Conservation (phyloP, 2,888 invertebrate genomes). For the Atethmia centrago region DNA sequence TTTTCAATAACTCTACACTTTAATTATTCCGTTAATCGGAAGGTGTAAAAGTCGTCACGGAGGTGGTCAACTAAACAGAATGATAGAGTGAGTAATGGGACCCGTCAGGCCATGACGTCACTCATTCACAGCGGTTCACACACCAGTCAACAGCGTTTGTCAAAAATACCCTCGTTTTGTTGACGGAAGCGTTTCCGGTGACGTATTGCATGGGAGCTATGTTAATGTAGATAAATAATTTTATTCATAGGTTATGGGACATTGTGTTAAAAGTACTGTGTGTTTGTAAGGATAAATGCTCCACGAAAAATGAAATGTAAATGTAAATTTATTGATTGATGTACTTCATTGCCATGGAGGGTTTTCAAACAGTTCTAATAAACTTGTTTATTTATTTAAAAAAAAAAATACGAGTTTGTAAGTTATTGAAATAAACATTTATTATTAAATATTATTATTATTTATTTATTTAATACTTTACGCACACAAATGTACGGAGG, state of each 20-base stretch:
- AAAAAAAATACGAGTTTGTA: too few relatives aligned
- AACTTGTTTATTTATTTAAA: too few relatives aligned
- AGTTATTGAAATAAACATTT: too few relatives aligned
- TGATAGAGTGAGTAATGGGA: slow-evolving; percentile 71
- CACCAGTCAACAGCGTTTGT: slow-evolving; percentile 43
- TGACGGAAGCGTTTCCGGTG: slow-evolving; percentile 23
- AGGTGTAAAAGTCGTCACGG: slow-evolving; percentile 42
- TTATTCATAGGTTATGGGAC: slow-evolving; percentile 10
- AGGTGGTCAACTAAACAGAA: slow-evolving; percentile 62
- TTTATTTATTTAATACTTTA: too few relatives aligned
- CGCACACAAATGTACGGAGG: too few relatives aligned
- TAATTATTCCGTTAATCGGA: slow-evolving; percentile 14
- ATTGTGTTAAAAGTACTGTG: not conserved
- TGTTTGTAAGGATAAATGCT: not conserved
- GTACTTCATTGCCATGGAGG: too few relatives aligned
- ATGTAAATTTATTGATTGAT: too few relatives aligned
- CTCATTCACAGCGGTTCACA: slow-evolving; percentile 50
- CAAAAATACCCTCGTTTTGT: slow-evolving; percentile 42
- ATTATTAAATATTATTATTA: too few relatives aligned
- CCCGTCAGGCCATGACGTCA: slow-evolving; percentile 65
- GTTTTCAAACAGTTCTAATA: too few relatives aligned
- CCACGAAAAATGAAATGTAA: not conserved
- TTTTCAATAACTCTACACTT: not conserved
- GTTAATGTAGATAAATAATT: slow-evolving; percentile 3
- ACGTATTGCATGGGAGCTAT: slow-evolving; percentile 15